Evolutionary conservation across 1,140 invertebrate species (phyloP).

Genomic region (Mactra quadrangularis): DNA sequence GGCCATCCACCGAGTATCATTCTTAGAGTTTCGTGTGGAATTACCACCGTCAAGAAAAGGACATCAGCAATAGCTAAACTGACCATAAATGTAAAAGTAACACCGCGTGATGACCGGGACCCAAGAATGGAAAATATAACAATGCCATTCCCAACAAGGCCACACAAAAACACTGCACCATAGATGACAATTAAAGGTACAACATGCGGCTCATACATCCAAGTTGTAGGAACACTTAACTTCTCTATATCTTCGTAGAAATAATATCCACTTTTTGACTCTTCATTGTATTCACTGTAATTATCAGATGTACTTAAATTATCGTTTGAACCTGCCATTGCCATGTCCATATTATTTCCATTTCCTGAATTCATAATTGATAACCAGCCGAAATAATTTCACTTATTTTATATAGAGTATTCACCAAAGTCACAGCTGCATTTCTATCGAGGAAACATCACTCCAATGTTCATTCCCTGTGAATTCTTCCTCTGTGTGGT

Average conservation of each 20-base stretch:
- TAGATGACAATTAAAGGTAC: conserved; percentile 85
- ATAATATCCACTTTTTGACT: too few relatives aligned
- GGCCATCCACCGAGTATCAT: conserved; percentile 92
- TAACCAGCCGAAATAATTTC: too few relatives aligned
- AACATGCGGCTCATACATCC: conserved; percentile 68
- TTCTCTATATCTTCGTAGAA: conserved; percentile 67
- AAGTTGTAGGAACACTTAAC: conserved; percentile 59
- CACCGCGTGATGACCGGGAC: conserved; percentile 92
- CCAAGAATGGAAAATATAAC: conserved; percentile 94
- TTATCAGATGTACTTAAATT: background rate
- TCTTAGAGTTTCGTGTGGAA: conserved; percentile 93
- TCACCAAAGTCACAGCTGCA: too few relatives aligned
- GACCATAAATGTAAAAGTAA: conserved; percentile 96
- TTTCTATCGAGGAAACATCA: too few relatives aligned
- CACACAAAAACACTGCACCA: conserved; percentile 89
- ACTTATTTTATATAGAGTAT: too few relatives aligned
- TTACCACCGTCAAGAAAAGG: conserved; percentile 93
- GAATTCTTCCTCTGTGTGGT: too few relatives aligned
- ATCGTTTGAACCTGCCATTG: conserved; percentile 8
- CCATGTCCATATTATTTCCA: too few relatives aligned
- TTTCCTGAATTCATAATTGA: too few relatives aligned
- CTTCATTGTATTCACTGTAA: background rate
- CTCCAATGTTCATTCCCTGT: too few relatives aligned
- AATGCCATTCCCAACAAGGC: conserved; percentile 92
- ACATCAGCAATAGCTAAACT: conserved; percentile 96